Evolutionary conservation across 2,888 invertebrate species (phyloP).

Genomic region (Caradrina kadenii): DNA sequence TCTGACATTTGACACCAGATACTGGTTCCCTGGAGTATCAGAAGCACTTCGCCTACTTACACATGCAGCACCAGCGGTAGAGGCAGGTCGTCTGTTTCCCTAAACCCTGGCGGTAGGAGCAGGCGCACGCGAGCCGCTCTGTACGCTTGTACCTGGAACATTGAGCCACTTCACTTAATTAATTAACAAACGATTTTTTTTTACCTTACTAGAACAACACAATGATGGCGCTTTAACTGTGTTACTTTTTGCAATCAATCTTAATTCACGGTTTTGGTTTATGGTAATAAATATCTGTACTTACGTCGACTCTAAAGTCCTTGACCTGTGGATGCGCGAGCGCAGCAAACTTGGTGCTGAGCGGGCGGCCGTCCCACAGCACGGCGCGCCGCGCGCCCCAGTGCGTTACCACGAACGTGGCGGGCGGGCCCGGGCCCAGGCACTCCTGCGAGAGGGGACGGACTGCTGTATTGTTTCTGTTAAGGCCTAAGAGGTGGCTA

Average conservation of each 20-base stretch:
- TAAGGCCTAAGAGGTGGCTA: too few relatives aligned
- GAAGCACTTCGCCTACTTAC: slow-evolving; percentile 89
- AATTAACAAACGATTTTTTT: background rate
- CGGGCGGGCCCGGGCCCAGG: slow-evolving; percentile 94
- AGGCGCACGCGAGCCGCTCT: slow-evolving; percentile 92
- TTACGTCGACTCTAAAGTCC: slow-evolving; percentile 92
- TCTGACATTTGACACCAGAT: too few relatives aligned
- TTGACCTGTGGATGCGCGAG: slow-evolving; percentile 94
- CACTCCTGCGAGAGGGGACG: slow-evolving; percentile 91
- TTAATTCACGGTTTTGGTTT: too few relatives aligned
- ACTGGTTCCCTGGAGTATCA: too few relatives aligned
- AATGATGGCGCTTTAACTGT: too few relatives aligned
- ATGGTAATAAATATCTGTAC: slow-evolving; percentile 5
- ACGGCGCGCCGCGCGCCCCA: slow-evolving; percentile 91
- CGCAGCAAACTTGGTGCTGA: slow-evolving; percentile 91
- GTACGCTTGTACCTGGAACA: slow-evolving; percentile 89
- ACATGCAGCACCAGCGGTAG: slow-evolving; percentile 95
- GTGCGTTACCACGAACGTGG: slow-evolving; percentile 92
- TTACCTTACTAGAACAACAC: too few relatives aligned
- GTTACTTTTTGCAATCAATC: too few relatives aligned
- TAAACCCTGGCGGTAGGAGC: slow-evolving; percentile 95
- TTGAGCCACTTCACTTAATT: background rate
- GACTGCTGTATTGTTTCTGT: too few relatives aligned
- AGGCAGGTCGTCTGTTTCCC: slow-evolving; percentile 95
- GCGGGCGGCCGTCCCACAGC: slow-evolving; percentile 92